These are phyloP conservation scores for Chrysodeixis includens DNA, from an alignment of 2,888 invertebrate genomes.

Conservation along the genomic window DNA sequence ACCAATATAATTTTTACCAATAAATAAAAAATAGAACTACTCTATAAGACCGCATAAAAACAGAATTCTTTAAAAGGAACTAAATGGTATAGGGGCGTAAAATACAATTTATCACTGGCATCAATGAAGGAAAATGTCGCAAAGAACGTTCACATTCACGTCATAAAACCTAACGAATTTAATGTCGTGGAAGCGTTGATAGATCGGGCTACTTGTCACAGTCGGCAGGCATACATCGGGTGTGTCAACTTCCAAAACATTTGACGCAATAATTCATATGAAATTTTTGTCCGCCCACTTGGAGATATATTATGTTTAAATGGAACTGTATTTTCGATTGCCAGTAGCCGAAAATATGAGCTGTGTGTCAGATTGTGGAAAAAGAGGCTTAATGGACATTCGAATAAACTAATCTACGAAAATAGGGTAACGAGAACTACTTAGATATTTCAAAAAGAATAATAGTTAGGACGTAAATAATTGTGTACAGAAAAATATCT, in stretches of 20 bases:
- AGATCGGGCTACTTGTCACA: slow-evolving; percentile 42
- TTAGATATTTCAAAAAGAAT: too few relatives aligned
- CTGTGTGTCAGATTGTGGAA: too few relatives aligned
- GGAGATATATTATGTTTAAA: not conserved
- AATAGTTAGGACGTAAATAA: too few relatives aligned
- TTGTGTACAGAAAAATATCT: too few relatives aligned
- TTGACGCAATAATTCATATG: slow-evolving; percentile 5
- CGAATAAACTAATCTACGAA: too few relatives aligned
- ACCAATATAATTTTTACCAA: too few relatives aligned
- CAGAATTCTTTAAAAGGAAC: slow-evolving; percentile 21
- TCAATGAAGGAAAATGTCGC: slow-evolving; percentile 42
- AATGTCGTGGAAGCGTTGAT: slow-evolving; percentile 49
- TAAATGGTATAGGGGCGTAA: slow-evolving; percentile 35
- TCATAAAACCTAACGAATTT: slow-evolving; percentile 52
- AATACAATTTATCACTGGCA: slow-evolving; percentile 47
- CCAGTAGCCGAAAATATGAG: too few relatives aligned
- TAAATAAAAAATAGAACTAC: slow-evolving; percentile 2
- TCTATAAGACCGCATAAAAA: not conserved
- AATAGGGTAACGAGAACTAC: too few relatives aligned
- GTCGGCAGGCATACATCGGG: not conserved
- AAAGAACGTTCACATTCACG: slow-evolving; percentile 47
- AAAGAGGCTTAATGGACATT: too few relatives aligned
- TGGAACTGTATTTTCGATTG: not conserved
- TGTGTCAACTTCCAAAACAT: slow-evolving; percentile 6
- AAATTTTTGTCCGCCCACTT: not conserved